These are phyloP conservation scores for Rhorus exstirpatorius DNA, from an alignment of 2,888 invertebrate species.

Conservation along the genomic window DNA sequence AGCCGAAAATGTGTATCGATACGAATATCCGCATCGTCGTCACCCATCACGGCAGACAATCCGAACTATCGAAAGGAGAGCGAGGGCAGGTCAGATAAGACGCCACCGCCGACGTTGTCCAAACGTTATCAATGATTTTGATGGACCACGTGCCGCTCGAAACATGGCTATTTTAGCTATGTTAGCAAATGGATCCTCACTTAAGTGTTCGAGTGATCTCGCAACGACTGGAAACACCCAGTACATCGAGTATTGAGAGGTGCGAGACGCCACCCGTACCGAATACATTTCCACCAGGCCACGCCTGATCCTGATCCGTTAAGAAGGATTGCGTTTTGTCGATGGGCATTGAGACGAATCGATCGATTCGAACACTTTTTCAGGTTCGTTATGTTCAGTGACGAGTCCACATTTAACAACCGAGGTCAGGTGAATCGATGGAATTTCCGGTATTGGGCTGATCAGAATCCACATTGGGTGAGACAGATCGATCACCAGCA, in stretches of 20 bases:
- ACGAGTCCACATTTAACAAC: too few species aligned
- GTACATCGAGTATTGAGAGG: slow-evolving; percentile 1
- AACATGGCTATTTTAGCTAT: slow-evolving; percentile 56
- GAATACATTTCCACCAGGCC: slow-evolving; percentile 50
- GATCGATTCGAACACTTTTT: too few species aligned
- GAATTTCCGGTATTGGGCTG: too few species aligned
- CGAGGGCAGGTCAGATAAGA: slow-evolving; percentile 39
- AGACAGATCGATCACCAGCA: too few species aligned
- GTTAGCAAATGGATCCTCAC: slow-evolving; percentile 48
- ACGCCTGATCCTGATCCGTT: slow-evolving; percentile 59
- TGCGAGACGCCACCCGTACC: slow-evolving; percentile 47
- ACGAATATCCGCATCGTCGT: slow-evolving; percentile 48
- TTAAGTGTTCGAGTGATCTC: slow-evolving; percentile 55
- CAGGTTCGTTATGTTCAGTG: too few species aligned
- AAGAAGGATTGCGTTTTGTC: slow-evolving; percentile 48
- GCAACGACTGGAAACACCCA: slow-evolving; percentile 44
- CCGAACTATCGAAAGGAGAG: slow-evolving; percentile 29
- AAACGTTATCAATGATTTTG: too few species aligned
- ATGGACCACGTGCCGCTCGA: slow-evolving; percentile 30
- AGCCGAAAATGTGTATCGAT: slow-evolving; percentile 45
- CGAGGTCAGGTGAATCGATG: slow-evolving; percentile 29
- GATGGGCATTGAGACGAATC: slow-evolving; percentile 56
- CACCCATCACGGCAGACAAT: slow-evolving; percentile 37
- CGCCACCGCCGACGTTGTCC: slow-evolving; percentile 20
- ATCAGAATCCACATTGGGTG: too few species aligned